Percentiles rank a stretch among this genome's conserved stretches.
These are phyloP conservation scores for Ptychadena robeensis DNA, from an alignment of 2,797 vertebrate genomes.

Conservation along the genomic window DNA sequence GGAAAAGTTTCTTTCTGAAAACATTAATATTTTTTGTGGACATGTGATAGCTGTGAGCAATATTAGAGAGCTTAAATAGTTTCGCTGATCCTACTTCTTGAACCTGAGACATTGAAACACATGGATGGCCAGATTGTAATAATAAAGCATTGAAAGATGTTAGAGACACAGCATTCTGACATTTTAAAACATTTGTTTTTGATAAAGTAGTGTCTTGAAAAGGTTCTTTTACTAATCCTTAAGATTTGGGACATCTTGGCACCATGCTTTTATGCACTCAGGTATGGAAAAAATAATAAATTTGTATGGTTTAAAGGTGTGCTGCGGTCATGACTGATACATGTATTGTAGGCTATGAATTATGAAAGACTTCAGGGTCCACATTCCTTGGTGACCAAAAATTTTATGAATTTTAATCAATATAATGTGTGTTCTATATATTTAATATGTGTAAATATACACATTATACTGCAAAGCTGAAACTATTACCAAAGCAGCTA, in stretches of 20 bases:
- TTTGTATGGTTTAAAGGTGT: not conserved
- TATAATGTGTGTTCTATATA: no score
- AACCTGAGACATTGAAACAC: not conserved
- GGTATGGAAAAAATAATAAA: not conserved
- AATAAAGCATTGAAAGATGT: conserved; percentile 10
- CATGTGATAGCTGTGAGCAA: not conserved
- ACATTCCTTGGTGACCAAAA: no score
- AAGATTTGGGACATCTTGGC: not conserved
- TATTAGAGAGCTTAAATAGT: not conserved
- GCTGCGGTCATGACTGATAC: not conserved
- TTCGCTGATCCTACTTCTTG: not conserved
- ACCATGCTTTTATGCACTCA: not conserved
- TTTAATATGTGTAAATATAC: no score
- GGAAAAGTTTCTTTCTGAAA: not conserved
- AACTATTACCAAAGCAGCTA: no score
- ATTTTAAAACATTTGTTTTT: conserved; percentile 11
- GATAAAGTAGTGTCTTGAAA: not conserved
- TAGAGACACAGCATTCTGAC: not conserved
- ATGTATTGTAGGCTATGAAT: no score
- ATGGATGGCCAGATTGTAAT: conserved; percentile 13
- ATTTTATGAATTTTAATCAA: no score
- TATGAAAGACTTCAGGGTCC: no score
- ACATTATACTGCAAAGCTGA: no score
- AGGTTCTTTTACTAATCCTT: not conserved
- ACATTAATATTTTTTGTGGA: not conserved